These are phyloP conservation scores for Pantherophis vulpinus DNA, from an alignment of 2,797 vertebrate species.

Conservation along the genomic window DNA sequence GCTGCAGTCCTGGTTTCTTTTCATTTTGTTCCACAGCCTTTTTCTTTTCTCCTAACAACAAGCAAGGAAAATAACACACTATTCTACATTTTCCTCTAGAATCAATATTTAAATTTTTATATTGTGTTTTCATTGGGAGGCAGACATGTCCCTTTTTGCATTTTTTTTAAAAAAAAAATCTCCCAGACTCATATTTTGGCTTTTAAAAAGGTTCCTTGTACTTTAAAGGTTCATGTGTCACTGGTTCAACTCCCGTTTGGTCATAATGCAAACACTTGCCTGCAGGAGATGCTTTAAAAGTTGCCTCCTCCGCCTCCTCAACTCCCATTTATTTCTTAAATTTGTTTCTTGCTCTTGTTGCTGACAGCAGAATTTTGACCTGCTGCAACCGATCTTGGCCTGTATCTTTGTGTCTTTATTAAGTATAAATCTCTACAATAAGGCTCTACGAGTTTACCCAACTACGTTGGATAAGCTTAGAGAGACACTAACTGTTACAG, in stretches of 20 bases:
- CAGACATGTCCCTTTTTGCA: conserved; percentile 21
- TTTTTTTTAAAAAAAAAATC: background rate
- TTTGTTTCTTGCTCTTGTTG: conserved; percentile 78
- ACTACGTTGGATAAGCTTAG: conserved; percentile 92
- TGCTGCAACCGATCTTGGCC: conserved; percentile 83
- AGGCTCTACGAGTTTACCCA: conserved; percentile 95
- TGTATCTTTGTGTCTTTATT: conserved; percentile 96
- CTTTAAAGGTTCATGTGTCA: conserved; percentile 52
- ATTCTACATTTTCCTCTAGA: background rate
- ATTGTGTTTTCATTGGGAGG: background rate
- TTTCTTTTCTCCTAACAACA: background rate
- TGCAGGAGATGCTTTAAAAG: conserved; percentile 69
- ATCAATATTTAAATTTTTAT: conserved; percentile 20
- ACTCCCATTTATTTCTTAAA: conserved; percentile 52
- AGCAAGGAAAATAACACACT: background rate
- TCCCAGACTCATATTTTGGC: conserved; percentile 60
- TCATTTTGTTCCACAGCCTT: background rate
- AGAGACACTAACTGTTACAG: conserved; percentile 83
- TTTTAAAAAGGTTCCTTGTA: conserved; percentile 46
- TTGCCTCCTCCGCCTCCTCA: background rate
- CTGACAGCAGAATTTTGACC: conserved; percentile 79
- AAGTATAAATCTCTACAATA: conserved; percentile 69
- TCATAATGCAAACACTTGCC: conserved; percentile 74
- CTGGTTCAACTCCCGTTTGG: conserved; percentile 72
- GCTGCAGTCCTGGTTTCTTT: background rate